A percentile compares a stretch with the other conserved stretches of the same genome.
Evolutionary conservation across 2,888 invertebrate species (phyloP).

Genomic region (Litoditis marina): DNA sequence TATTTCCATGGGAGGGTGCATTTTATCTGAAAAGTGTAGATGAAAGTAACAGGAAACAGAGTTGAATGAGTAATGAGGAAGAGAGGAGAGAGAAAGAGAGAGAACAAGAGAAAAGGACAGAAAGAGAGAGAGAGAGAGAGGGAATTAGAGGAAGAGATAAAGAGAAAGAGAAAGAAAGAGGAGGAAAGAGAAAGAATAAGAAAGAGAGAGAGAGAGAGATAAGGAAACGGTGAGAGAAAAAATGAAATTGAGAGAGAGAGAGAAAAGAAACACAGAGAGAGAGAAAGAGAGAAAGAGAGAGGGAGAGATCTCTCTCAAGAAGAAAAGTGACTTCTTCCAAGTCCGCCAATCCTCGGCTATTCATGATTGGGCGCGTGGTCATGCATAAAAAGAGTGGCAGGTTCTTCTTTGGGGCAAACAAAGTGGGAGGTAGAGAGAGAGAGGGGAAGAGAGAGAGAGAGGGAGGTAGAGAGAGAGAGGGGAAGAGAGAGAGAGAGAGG

Average conservation of each 20-base stretch:
- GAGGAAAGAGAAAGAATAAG: not conserved
- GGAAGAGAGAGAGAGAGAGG: not conserved
- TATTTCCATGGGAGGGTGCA: no score
- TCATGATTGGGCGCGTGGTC: no score
- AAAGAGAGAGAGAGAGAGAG: constrained; percentile 1
- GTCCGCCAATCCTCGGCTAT: no score
- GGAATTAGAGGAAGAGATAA: not conserved
- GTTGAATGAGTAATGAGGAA: not conserved
- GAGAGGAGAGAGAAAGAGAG: not conserved
- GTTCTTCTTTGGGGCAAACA: not conserved
- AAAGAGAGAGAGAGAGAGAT: not conserved
- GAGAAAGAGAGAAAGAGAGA: not conserved
- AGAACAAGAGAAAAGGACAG: constrained; percentile 1
- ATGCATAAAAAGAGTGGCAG: not conserved
- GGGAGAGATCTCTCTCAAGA: not conserved
- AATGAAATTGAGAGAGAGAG: not conserved
- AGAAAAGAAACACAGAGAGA: not conserved
- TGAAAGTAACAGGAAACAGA: not conserved
- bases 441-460: not conserved
- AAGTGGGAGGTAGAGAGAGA: not conserved
- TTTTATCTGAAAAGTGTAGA: no score
- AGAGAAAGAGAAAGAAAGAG: not conserved
- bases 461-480: not conserved
- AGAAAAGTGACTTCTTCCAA: no score
- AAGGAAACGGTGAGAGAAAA: not conserved